Evolutionary conservation across 2,113 vertebrate genomes (phyloP).

Genomic region (Danionella cerebrum): DNA sequence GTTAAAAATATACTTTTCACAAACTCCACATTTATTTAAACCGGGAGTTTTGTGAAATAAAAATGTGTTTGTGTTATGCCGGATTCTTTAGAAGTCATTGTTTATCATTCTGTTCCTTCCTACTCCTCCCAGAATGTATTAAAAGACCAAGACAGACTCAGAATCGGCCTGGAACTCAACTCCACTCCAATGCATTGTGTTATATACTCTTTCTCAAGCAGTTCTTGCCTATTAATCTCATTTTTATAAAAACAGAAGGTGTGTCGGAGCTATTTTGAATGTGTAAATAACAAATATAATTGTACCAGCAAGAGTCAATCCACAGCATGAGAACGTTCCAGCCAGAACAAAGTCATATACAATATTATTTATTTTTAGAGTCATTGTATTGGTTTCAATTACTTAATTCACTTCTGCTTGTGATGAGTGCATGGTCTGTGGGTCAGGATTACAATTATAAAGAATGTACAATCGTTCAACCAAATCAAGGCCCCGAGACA

Average conservation of each 20-base stretch:
- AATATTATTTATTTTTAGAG: background rate
- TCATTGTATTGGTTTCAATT: background rate
- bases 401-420: background rate
- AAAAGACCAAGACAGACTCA: conserved; percentile 8
- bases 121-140: conserved; percentile 3
- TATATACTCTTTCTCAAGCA: background rate
- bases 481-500: background rate
- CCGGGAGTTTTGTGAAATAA: too few relatives aligned
- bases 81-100: background rate
- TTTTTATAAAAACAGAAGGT: too few relatives aligned
- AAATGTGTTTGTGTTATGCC: background rate
- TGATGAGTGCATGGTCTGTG: background rate
- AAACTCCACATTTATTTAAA: too few relatives aligned
- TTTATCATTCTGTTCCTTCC: conserved; percentile 18
- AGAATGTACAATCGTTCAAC: background rate
- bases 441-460: background rate
- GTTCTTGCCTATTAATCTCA: background rate
- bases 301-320: background rate
- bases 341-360: background rate
- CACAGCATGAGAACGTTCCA: background rate
- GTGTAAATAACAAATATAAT: background rate
- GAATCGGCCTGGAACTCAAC: conserved; percentile 1
- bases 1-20: too few relatives aligned
- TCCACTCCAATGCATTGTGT: too few relatives aligned
- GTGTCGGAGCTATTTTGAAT: background rate